Evolutionary conservation across 2,113 vertebrate species (phyloP), one percentile per base, ranked within the genome.

Genomic region (Malurus cyaneus): DNA sequence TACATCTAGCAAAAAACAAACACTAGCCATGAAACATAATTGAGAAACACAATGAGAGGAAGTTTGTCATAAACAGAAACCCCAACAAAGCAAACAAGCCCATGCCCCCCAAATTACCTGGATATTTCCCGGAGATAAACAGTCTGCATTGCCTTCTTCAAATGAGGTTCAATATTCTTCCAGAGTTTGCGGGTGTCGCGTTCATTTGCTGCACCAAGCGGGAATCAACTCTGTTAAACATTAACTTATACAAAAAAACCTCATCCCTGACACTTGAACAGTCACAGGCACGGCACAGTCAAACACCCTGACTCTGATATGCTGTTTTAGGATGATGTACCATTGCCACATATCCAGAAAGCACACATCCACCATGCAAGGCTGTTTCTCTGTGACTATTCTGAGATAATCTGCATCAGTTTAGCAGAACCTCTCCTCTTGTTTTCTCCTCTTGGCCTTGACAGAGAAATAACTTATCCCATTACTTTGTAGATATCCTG

Each of bases 131-230:
- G 97, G 23, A 99, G 98, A 97, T 99, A 99, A 95, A 99, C 99
- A 6, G 99, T 99, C 97, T 99, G 99, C 99, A 99, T 99, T 91
- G 99, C 99, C 93, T 98, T 99, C 95, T 99, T 99, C 98, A 99
- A 89, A 96, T 99, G 99, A 86, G 99, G 99, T 94, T 99, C 99
- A 36, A 99, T 98, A 86, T 99, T 99, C 77, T 98, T 98, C 99
- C 99, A 99, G 53, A 99, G 98, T 90, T 98, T 99, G 94, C 99
- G 99, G 25, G 98, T 98, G 95, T 99, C 99, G 1, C 98, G 98
- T 93, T 99, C 99, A 94, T 97, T 99, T 71, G 98, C 99, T 99
- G 91, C 60, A 52, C 41, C 50, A 94, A 93, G 65, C 1, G 81
- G 95, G 44, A 94, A 74, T 16, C 29, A 96, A 77, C 83, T 80